These are phyloP conservation scores for Apis dorsata DNA, from an alignment of 1,140 invertebrate genomes.

Conservation along the genomic window DNA sequence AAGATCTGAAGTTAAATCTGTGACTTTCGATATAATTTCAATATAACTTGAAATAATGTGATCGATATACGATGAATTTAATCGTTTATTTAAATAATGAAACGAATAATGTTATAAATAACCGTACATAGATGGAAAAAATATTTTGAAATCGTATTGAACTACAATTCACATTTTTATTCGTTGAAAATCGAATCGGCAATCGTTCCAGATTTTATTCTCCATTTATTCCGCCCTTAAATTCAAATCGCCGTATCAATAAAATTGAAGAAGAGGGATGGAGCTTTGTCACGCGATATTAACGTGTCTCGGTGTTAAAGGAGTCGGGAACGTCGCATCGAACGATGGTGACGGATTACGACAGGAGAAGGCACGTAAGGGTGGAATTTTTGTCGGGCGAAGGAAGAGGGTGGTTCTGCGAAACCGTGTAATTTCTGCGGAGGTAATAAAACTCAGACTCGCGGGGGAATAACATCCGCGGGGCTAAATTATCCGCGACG, in stretches of 20 bases:
- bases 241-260: not conserved
- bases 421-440: slow-evolving; percentile 66
- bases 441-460: slow-evolving; percentile 71
- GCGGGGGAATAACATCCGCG: slow-evolving; percentile 58
- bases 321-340: not conserved
- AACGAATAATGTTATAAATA: too few species aligned
- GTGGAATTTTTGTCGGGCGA: not conserved
- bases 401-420: slow-evolving; percentile 48
- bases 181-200: too few species aligned
- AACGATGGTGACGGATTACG: not conserved
- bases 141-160: too few species aligned
- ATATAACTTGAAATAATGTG: too few species aligned
- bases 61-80: too few species aligned
- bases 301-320: not conserved
- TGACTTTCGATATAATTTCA: too few species aligned
- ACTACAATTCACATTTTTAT: too few species aligned
- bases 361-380: not conserved
- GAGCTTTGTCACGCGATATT: not conserved
- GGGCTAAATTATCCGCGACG: slow-evolving; percentile 69
- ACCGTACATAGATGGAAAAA: too few species aligned
- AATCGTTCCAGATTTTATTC: not conserved
- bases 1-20: too few species aligned
- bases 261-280: not conserved
- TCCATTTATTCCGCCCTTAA: not conserved
- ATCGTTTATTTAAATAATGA: too few species aligned